Conservation (phyloP, 2,888 invertebrate genomes). For the Silvanus unidentatus region DNA sequence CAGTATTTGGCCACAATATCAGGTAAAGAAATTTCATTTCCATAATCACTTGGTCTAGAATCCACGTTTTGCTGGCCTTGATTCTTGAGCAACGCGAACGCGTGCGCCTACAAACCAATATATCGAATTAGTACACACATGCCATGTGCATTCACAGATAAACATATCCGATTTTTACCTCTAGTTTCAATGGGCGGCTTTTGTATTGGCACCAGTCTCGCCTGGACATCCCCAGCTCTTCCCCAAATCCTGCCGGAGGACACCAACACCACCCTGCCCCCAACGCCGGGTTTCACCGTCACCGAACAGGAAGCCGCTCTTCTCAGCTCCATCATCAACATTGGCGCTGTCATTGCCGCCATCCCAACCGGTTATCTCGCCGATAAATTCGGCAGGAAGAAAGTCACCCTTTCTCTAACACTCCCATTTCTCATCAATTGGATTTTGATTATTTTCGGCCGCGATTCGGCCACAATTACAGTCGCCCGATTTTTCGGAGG, state of each 20-base stretch:
- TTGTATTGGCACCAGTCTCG: slow-evolving; percentile 68
- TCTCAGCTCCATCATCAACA: slow-evolving; percentile 62
- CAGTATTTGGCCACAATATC: too few species aligned
- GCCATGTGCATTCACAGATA: too few species aligned
- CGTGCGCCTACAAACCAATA: too few species aligned
- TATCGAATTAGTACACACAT: too few species aligned
- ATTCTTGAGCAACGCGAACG: too few species aligned
- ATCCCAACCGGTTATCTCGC: slow-evolving; percentile 67
- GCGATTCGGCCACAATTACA: slow-evolving; percentile 58
- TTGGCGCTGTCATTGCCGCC: slow-evolving; percentile 71
- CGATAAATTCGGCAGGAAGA: slow-evolving; percentile 59
- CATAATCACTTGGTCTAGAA: too few species aligned
- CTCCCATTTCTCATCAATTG: slow-evolving; percentile 47
- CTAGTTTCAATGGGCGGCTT: slow-evolving; percentile 71
- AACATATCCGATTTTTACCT: too few species aligned
- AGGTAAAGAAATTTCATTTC: too few species aligned
- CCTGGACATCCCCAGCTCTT: slow-evolving; percentile 77
- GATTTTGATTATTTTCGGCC: slow-evolving; percentile 63
- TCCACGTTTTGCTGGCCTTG: too few species aligned
- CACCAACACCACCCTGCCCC: slow-evolving; percentile 11
- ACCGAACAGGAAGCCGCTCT: not conserved
- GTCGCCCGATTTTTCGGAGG: slow-evolving; percentile 71
- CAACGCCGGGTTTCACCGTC: not conserved
- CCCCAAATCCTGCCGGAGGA: slow-evolving; percentile 50
- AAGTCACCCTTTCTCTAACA: slow-evolving; percentile 51